phyloP scores from a whole-genome alignment of 2,113 vertebrate species.

The Hucho hucho region DNA sequence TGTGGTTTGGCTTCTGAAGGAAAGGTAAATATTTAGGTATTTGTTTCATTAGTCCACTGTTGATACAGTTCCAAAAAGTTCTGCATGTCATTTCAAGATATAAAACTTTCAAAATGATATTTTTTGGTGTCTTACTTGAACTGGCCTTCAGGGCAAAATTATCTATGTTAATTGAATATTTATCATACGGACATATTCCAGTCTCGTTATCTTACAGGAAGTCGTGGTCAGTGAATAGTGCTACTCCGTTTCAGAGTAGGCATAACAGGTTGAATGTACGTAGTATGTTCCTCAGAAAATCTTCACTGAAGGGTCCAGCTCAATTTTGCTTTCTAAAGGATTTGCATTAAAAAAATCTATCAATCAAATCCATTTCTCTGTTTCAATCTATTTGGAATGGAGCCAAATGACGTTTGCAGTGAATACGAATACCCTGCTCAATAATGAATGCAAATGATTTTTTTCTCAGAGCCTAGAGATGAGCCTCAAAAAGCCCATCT shows the following conservation, averaged over 20 bases:
- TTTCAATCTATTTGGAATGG: background rate
- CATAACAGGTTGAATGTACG: no score
- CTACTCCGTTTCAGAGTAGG: no score
- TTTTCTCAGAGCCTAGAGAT: conserved; percentile 10
- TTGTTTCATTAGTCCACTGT: no score
- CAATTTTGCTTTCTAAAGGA: background rate
- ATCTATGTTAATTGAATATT: background rate
- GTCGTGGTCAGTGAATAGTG: background rate
- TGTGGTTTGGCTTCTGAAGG: background rate
- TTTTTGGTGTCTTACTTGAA: no score
- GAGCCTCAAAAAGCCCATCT: conserved; percentile 2
- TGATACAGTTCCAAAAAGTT: no score
- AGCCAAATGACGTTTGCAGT: conserved; percentile 15
- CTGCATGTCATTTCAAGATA: no score
- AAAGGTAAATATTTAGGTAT: no score
- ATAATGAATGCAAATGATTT: conserved; percentile 39
- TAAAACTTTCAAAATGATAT: no score
- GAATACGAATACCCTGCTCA: conserved; percentile 9
- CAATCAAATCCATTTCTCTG: background rate
- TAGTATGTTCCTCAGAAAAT: no score
- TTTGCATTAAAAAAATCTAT: background rate
- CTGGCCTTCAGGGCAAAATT: background rate
- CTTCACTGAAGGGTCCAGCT: background rate
- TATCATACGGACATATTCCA: background rate
- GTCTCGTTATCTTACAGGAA: background rate